A percentile compares a stretch with the other conserved stretches of the same genome.
These are phyloP conservation scores for Acrobasis repandana DNA, from an alignment of 2,888 invertebrate genomes.

Conservation along the genomic window DNA sequence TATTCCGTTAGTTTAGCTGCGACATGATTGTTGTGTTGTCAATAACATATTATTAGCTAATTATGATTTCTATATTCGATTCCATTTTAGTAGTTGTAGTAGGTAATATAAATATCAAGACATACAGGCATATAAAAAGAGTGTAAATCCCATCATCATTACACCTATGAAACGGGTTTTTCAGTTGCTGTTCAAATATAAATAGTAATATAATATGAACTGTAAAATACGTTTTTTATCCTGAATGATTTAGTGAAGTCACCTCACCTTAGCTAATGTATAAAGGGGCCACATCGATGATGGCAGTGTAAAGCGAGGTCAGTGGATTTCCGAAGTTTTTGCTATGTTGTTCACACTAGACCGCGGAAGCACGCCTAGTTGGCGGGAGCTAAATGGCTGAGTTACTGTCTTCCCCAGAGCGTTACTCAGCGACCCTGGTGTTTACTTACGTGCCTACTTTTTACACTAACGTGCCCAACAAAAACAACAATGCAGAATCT, in stretches of 20 bases:
- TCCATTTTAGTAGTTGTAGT: no score
- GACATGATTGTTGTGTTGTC: no score
- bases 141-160: no score
- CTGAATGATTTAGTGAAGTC: not conserved
- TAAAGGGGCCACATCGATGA: constrained; percentile 44
- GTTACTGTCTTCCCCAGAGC: constrained; percentile 63
- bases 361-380: constrained; percentile 77
- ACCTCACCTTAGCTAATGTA: constrained; percentile 5
- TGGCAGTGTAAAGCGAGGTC: constrained; percentile 57
- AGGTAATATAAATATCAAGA: no score
- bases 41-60: no score
- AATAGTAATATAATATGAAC: not conserved
- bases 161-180: no score
- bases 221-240: not conserved
- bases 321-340: constrained; percentile 69
- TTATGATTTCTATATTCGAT: no score
- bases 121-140: no score
- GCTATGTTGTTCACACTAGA: constrained; percentile 63
- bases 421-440: constrained; percentile 57
- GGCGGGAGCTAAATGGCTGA: constrained; percentile 71
- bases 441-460: constrained; percentile 45
- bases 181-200: no score
- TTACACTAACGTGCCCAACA: constrained; percentile 42
- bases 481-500: constrained; percentile 59
- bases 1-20: not conserved